A percentile compares a stretch with the other conserved stretches of the same genome.
These are phyloP conservation scores for Anniella stebbinsi DNA, from an alignment of 2,797 vertebrate genomes.

Conservation along the genomic window DNA sequence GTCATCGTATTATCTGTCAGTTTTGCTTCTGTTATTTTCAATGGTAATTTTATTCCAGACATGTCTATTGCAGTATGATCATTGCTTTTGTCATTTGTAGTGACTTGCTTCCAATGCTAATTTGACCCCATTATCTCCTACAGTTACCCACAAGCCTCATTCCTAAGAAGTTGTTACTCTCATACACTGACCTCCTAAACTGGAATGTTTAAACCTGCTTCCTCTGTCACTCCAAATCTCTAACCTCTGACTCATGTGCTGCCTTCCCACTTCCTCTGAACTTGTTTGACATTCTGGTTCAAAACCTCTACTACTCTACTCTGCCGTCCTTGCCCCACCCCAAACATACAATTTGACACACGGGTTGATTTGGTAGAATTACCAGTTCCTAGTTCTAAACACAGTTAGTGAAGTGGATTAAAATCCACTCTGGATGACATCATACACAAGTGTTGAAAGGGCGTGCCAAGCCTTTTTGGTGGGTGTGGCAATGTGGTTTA, in stretches of 20 bases:
- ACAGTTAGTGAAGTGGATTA: not conserved
- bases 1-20: not conserved
- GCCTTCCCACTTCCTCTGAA: not conserved
- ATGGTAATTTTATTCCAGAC: not conserved
- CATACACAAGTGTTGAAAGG: not conserved
- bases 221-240: not conserved
- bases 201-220: not conserved
- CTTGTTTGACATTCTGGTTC: not conserved
- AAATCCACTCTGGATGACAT: not conserved
- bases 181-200: not conserved
- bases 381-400: not conserved
- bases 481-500: not conserved
- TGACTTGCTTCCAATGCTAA: not conserved
- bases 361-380: not conserved
- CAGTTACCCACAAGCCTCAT: not conserved
- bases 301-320: not conserved
- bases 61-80: not conserved
- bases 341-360: not conserved
- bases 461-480: not conserved
- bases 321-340: not conserved
- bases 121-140: not conserved
- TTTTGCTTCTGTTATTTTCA: not conserved
- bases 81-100: not conserved
- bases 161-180: not conserved
- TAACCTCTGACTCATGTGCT: not conserved